Percentiles rank a stretch among this genome's conserved stretches.
These are phyloP conservation scores for Lomographa bimaculata DNA, from an alignment of 2,888 invertebrate species.

Conservation along the genomic window DNA sequence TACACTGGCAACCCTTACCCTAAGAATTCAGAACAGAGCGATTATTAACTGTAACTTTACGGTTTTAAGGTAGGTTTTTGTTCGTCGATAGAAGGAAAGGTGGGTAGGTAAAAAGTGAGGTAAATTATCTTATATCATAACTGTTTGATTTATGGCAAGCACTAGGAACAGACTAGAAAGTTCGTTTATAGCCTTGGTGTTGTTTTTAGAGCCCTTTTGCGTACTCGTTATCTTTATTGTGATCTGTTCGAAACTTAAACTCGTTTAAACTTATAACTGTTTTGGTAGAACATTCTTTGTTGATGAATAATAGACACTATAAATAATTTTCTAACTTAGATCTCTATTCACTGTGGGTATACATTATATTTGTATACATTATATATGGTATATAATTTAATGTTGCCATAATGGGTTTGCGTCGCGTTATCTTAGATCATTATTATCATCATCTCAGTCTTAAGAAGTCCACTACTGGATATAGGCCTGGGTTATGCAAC, in stretches of 20 bases:
- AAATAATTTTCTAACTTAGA: too few relatives aligned
- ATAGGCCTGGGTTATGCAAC: too few relatives aligned
- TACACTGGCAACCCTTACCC: conserved; percentile 30
- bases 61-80: conserved; percentile 23
- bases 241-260: conserved; percentile 2
- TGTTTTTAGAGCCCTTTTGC: conserved; percentile 7
- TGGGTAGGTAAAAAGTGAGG: conserved; percentile 29
- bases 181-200: conserved; percentile 21
- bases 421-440: too few relatives aligned
- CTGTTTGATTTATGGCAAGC: conserved; percentile 27
- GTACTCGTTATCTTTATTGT: conserved; percentile 7
- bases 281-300: too few relatives aligned
- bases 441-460: too few relatives aligned
- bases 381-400: too few relatives aligned
- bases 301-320: too few relatives aligned
- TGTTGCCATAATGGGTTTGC: too few relatives aligned
- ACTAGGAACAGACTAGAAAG: conserved; percentile 26
- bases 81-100: conserved; percentile 13
- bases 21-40: neutral
- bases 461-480: too few relatives aligned
- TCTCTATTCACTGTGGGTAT: too few relatives aligned
- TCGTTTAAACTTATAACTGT: too few relatives aligned
- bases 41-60: conserved; percentile 12
- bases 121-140: conserved; percentile 32
- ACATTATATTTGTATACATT: too few relatives aligned